Percentiles rank a stretch among this genome's conserved stretches.
Conservation (phyloP, 1,140 invertebrate genomes). For the Drosophila watanabei region DNA sequence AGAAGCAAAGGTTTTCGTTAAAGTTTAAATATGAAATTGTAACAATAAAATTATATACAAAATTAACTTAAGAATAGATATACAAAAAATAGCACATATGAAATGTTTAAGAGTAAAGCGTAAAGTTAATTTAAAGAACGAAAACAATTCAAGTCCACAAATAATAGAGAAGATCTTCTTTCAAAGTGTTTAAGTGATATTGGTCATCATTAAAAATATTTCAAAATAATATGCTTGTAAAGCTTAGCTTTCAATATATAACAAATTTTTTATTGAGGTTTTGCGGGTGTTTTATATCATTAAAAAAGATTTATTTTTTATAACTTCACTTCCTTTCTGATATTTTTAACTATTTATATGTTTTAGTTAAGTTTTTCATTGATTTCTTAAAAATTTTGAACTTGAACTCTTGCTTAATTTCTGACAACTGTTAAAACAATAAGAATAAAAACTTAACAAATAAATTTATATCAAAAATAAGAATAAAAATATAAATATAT, state of each 20-base stretch:
- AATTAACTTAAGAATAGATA: neutral
- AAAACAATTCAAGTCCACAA: too few relatives aligned
- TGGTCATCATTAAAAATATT: neutral
- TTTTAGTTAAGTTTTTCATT: too few relatives aligned
- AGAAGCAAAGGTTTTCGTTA: neutral
- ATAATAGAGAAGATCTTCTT: neutral
- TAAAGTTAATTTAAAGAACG: neutral
- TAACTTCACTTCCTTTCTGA: too few relatives aligned
- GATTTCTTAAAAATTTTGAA: too few relatives aligned
- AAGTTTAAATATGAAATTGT: neutral
- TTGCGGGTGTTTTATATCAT: too few relatives aligned
- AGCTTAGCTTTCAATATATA: neutral
- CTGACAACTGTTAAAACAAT: too few relatives aligned
- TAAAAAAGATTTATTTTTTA: too few relatives aligned
- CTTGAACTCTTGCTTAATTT: too few relatives aligned
- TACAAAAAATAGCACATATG: neutral
- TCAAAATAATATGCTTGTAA: neutral
- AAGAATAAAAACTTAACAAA: too few relatives aligned
- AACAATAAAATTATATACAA: neutral
- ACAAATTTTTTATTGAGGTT: neutral
- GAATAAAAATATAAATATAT: too few relatives aligned
- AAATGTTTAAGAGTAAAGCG: neutral
- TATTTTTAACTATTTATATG: too few relatives aligned
- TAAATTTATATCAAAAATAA: too few relatives aligned
- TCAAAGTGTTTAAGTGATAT: neutral